Evolutionary conservation across 2,113 vertebrate genomes (phyloP).

Genomic region (Heptranchias perlo): DNA sequence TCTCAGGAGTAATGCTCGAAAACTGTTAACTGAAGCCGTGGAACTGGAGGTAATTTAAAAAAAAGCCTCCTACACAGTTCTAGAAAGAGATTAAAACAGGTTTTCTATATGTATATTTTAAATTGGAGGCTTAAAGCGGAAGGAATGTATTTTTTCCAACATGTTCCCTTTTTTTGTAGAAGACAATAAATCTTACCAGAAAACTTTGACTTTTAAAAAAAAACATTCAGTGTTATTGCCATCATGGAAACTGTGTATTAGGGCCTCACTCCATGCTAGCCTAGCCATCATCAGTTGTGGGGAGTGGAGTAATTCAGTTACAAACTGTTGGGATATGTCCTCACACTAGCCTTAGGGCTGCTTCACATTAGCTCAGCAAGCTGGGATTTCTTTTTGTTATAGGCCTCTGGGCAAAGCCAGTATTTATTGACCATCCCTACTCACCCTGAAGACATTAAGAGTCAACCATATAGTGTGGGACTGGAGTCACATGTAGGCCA

Average conservation of each 20-base stretch:
- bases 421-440: background rate
- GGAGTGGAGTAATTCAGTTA: background rate
- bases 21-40: slow-evolving; percentile 74
- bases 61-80: background rate
- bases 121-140: background rate
- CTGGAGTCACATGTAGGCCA: background rate
- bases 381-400: background rate
- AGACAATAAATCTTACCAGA: background rate
- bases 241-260: background rate
- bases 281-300: background rate
- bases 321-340: background rate
- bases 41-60: slow-evolving; percentile 68
- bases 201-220: background rate
- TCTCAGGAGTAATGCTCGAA: slow-evolving; percentile 73
- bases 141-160: background rate
- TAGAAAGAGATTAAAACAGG: background rate
- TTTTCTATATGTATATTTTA: background rate
- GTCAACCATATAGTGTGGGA: background rate
- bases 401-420: background rate
- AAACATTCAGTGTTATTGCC: too few relatives aligned
- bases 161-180: background rate
- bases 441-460: background rate
- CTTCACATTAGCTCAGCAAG: background rate
- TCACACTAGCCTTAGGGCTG: background rate
- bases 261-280: background rate